Evolutionary conservation across 2,797 vertebrate genomes (phyloP).

Genomic region (Echeneis naucrates): DNA sequence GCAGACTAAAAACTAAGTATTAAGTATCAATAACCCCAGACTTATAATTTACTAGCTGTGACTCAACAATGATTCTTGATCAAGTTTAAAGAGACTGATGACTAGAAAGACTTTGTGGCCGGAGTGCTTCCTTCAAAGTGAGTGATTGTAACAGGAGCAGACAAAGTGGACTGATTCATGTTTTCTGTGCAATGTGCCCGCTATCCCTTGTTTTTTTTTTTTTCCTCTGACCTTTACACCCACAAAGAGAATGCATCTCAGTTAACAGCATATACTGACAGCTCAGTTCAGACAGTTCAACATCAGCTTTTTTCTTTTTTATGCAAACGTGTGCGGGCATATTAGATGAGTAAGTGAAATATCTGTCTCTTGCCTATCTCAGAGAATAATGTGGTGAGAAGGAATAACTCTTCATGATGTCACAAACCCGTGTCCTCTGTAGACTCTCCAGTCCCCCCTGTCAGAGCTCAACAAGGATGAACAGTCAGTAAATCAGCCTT

Average conservation of each 20-base stretch:
- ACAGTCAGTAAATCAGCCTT: slow-evolving; percentile 42
- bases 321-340: neutral
- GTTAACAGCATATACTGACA: slow-evolving; percentile 20
- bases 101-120: slow-evolving; percentile 30
- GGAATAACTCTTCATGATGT: slow-evolving; percentile 30
- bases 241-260: slow-evolving; percentile 16
- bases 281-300: slow-evolving; percentile 18
- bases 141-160: slow-evolving; percentile 21
- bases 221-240: slow-evolving; percentile 49
- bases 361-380: slow-evolving; percentile 12
- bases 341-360: slow-evolving; percentile 21
- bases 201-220: slow-evolving; percentile 34
- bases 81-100: slow-evolving; percentile 4
- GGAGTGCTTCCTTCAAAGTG: slow-evolving; percentile 22
- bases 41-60: slow-evolving; percentile 17
- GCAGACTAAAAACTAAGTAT: neutral
- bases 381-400: slow-evolving; percentile 15
- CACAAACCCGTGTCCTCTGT: slow-evolving; percentile 5
- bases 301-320: slow-evolving; percentile 6
- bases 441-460: slow-evolving; percentile 14
- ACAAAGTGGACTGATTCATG: slow-evolving; percentile 51
- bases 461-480: slow-evolving; percentile 17
- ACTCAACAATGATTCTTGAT: neutral
- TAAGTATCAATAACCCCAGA: neutral
- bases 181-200: slow-evolving; percentile 43